Base-by-base conservation (phyloP, 2,888 invertebrate species). In the Drosophila fulvimacula region DNA sequence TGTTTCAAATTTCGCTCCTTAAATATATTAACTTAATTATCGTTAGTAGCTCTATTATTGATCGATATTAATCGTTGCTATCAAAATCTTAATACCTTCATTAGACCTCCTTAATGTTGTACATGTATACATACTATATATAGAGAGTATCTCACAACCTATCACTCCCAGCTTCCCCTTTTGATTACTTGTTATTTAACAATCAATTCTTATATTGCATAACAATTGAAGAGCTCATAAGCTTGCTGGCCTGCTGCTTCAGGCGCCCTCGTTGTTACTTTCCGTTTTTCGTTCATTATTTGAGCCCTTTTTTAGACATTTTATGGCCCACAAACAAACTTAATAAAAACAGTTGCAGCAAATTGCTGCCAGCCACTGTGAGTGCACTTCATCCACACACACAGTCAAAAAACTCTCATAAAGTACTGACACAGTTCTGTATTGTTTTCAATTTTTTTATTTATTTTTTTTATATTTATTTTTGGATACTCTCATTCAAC, bases 331-430 rank as follows among this genome's bases (percentile, higher is more conserved):
- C n/a, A 41, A 41, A 21, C 10, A 67, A 68, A 56, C 52, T 62
- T 60, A 41, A 53, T 60, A 59, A 44, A 67, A 65, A 59, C 56
- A 62, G 61, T 77, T 65, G 41, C 46, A 38, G 24, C 38, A 71
- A 68, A 77, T 41, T 64, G 65, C 59, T 53, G 65, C 34, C 56
- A 55, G 58, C 44, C 52, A 60, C 34, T 42, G n/a, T 41, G 61
- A 75, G 76, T 39, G 78, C 69, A 62, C 73, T 78, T 66, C 38
- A 69, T 51, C 69, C 44, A 27, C 44, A 44, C 44, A 42, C 19
- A 42, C 5, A 44, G 30, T 68, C 3, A 64, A 59, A 63, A 48
- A 32, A 48, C 17, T 48, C 48, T 63, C 64, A 67, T 66, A 60
- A 48, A 53, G 61, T 62, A 64, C 66, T 68, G 52, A 44, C 44